A percentile compares a stretch with the other conserved stretches of the same genome.
Conservation (phyloP, 1,140 invertebrate species). For the Caligus rogercresseyi region DNA sequence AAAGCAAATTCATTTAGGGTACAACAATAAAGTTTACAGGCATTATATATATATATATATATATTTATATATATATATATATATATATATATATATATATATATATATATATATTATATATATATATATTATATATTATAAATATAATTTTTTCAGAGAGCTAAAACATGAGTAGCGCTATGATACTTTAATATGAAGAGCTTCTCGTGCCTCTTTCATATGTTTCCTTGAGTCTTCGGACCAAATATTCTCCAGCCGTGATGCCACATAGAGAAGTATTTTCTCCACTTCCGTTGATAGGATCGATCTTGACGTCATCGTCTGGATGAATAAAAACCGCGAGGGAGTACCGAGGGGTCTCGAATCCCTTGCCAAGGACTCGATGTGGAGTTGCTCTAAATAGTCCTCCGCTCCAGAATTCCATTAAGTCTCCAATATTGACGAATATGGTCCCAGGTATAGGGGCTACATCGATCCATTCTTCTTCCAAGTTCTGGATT, state of each 20-base stretch:
- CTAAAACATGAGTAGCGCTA: no score
- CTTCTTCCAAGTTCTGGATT: constrained; percentile 35
- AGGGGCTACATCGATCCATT: constrained; percentile 54
- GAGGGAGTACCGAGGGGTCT: constrained; percentile 1
- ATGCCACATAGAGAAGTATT: background rate
- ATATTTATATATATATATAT: no score
- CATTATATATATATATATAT: no score
- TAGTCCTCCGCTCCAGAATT: constrained; percentile 49
- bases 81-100: no score
- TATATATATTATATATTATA: no score
- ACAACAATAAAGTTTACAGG: no score
- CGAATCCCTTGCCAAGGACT: background rate
- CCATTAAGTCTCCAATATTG: constrained; percentile 55
- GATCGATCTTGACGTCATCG: background rate
- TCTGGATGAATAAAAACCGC: constrained; percentile 14
- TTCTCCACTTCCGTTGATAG: background rate
- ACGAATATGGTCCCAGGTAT: constrained; percentile 55
- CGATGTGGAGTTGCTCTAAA: constrained; percentile 39
- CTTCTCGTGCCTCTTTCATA: no score
- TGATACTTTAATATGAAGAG: no score
- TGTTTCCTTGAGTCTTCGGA: background rate
- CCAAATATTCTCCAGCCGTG: background rate
- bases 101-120: no score
- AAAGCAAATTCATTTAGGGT: no score
- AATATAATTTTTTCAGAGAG: no score